Evolutionary conservation across 2,888 invertebrate genomes (phyloP).

Genomic region (Cosmia trapezina): DNA sequence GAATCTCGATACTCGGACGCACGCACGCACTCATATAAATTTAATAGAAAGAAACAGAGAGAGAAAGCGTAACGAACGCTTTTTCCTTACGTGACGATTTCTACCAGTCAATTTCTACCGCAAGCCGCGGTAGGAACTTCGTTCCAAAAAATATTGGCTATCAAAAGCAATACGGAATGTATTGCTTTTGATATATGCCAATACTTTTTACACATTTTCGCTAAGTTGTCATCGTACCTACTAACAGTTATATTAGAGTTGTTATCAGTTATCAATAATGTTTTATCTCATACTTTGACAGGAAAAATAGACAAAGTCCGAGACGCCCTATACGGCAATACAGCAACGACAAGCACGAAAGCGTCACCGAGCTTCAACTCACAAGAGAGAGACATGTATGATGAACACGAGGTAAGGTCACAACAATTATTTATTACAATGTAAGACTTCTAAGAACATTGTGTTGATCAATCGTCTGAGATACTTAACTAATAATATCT

Average conservation of each 20-base stretch:
- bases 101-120: no score
- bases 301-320: slow-evolving; percentile 86
- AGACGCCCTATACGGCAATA: slow-evolving; percentile 82
- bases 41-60: no score
- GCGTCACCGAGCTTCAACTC: slow-evolving; percentile 84
- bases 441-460: slow-evolving; percentile 13
- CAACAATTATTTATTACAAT: neutral
- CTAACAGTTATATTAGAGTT: neutral
- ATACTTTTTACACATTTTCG: neutral
- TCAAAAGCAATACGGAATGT: neutral
- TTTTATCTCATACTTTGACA: slow-evolving; percentile 50
- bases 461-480: slow-evolving; percentile 60
- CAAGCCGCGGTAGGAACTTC: no score
- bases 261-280: neutral
- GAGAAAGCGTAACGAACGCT: no score
- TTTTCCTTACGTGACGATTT: no score
- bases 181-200: no score
- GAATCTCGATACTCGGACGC: no score
- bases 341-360: slow-evolving; percentile 81
- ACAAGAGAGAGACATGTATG: slow-evolving; percentile 85
- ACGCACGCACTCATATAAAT: no score
- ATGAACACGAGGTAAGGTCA: slow-evolving; percentile 84
- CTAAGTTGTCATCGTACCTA: neutral
- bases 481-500: neutral
- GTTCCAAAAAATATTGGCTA: neutral